Conservation (phyloP, 1,140 invertebrate species). For the Neodiprion fabricii region DNA sequence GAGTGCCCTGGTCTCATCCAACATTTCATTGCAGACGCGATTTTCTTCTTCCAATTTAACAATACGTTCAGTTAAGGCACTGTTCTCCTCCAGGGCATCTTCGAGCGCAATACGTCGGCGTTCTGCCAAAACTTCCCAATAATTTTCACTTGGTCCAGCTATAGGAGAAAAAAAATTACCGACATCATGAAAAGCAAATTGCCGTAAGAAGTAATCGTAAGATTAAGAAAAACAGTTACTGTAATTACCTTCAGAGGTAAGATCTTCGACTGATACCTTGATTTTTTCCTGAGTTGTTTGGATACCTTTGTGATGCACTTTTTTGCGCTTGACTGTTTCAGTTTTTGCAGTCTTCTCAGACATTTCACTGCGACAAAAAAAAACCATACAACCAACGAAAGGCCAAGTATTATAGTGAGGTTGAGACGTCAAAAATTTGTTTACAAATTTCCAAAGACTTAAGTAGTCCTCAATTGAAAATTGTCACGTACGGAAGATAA, state of each 20-base stretch:
- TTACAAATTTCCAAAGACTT: too few relatives aligned
- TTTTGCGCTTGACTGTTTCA: constrained; percentile 35
- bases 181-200: constrained; percentile 13
- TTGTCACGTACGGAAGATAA: too few relatives aligned
- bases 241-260: constrained; percentile 64
- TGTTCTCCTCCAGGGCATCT: constrained; percentile 71
- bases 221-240: constrained; percentile 7
- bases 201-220: not conserved
- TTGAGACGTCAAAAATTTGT: constrained; percentile 3
- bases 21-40: constrained; percentile 68
- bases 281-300: constrained; percentile 63
- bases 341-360: constrained; percentile 33
- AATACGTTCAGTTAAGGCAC: constrained; percentile 61
- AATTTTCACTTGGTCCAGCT: constrained; percentile 69
- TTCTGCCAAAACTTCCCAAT: constrained; percentile 73
- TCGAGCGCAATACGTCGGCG: constrained; percentile 69
- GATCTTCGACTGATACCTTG: constrained; percentile 65
- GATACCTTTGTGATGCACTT: constrained; percentile 58
- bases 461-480: too few relatives aligned
- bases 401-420: constrained; percentile 14
- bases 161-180: not conserved
- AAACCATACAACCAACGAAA: constrained; percentile 12
- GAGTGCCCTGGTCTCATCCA: constrained; percentile 70
- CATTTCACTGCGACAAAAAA: constrained; percentile 34
- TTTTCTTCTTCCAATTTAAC: constrained; percentile 70